phyloP scores from a whole-genome alignment of 2,113 vertebrate genomes.

The Pedionomus torquatus region DNA sequence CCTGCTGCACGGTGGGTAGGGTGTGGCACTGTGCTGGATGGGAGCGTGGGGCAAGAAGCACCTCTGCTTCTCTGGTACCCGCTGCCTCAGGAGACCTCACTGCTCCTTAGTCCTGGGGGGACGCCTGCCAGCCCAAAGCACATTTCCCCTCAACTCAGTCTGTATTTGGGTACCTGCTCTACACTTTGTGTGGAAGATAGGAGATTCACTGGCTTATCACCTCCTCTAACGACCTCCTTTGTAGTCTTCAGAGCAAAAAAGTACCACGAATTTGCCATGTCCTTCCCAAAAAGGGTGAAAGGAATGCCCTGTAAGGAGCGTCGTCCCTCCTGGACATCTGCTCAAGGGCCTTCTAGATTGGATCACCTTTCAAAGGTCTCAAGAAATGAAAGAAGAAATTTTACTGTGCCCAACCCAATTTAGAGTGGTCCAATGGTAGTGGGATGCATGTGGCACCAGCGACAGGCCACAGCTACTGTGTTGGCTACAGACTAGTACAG shows the following conservation, averaged over 20 bases:
- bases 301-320: neutral
- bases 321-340: neutral
- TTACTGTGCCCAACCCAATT: neutral
- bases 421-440: neutral
- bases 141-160: neutral
- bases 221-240: neutral
- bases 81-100: neutral
- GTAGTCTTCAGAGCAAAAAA: neutral
- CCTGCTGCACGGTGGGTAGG: neutral
- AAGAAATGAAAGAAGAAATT: neutral
- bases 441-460: neutral
- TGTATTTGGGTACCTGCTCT: neutral
- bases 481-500: neutral
- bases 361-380: neutral
- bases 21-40: neutral
- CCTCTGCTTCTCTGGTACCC: neutral
- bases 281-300: neutral
- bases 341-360: neutral
- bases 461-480: neutral
- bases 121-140: neutral
- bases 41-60: neutral
- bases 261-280: neutral
- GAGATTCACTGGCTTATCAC: neutral
- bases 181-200: neutral
- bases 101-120: neutral